These are phyloP conservation scores for Drosophila kanapiae DNA, from an alignment of 1,140 invertebrate species.

Conservation along the genomic window DNA sequence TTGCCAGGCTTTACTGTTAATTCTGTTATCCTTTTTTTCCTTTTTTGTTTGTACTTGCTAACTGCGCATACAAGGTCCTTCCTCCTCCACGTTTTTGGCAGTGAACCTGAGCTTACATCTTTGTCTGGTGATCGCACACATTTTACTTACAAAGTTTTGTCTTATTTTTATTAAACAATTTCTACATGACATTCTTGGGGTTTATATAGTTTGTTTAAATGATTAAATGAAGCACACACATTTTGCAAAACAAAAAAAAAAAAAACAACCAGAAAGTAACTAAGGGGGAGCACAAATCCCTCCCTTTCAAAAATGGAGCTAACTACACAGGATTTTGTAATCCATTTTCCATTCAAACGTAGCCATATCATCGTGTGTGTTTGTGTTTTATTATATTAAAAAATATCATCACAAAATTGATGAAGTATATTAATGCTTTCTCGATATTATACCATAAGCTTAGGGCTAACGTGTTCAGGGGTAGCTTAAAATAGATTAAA, in stretches of 20 bases:
- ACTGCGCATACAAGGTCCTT: conserved; percentile 57
- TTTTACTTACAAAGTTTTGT: conserved; percentile 53
- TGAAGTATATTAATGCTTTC: conserved; percentile 63
- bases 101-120: conserved; percentile 84
- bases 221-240: conserved; percentile 57
- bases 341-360: conserved; percentile 36
- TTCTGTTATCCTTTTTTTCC: conserved; percentile 10
- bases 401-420: conserved; percentile 79
- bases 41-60: conserved; percentile 42
- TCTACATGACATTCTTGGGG: conserved; percentile 18
- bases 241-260: conserved; percentile 35
- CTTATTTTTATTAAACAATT: conserved; percentile 10
- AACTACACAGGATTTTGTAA: conserved; percentile 50
- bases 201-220: conserved; percentile 5
- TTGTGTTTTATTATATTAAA: conserved; percentile 51
- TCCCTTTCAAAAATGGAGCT: conserved; percentile 16
- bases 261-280: conserved; percentile 68
- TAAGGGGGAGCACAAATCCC: background rate
- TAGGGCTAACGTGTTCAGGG: conserved; percentile 59
- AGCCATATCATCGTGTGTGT: conserved; percentile 29
- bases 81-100: conserved; percentile 82
- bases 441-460: conserved; percentile 51
- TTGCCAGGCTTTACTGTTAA: conserved; percentile 39
- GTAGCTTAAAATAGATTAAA: conserved; percentile 59
- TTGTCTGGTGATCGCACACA: conserved; percentile 69